These are phyloP conservation scores for Frankliniella intonsa DNA, from an alignment of 2,888 invertebrate genomes.

Conservation along the genomic window DNA sequence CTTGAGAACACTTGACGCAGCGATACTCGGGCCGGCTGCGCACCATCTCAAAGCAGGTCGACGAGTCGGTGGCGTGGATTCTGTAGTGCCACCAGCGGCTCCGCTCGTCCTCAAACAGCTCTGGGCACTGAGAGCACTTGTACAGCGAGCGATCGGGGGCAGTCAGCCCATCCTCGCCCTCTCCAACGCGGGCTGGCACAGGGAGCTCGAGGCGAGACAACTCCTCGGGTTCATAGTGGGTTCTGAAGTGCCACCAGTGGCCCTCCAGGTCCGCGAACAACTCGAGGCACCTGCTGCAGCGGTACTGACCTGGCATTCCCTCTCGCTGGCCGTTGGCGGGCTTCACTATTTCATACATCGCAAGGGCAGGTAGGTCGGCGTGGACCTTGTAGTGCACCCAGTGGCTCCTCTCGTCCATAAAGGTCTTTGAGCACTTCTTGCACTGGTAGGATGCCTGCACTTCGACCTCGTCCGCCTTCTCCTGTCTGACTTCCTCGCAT, in stretches of 20 bases:
- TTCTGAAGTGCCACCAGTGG: background rate
- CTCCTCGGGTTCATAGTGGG: background rate
- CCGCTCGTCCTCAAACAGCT: background rate
- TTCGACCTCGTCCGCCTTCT: background rate
- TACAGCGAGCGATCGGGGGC: background rate
- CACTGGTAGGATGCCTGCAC: background rate
- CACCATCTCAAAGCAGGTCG: background rate
- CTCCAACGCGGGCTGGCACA: background rate
- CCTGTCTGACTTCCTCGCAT: background rate
- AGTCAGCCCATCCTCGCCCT: background rate
- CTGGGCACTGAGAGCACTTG: background rate
- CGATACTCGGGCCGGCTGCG: background rate
- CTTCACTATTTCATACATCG: background rate
- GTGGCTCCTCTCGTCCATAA: background rate
- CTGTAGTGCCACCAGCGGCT: background rate
- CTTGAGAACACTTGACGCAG: background rate
- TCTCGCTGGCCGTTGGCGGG: background rate
- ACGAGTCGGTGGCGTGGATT: background rate
- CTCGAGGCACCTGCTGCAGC: background rate
- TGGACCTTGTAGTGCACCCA: background rate
- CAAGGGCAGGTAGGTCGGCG: background rate
- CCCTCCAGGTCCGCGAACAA: background rate
- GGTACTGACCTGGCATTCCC: background rate
- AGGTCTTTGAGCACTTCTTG: background rate
- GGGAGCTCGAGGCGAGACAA: background rate